Evolutionary conservation across 1,140 invertebrate species (phyloP).

Genomic region (Atopsyche davidsoni): DNA sequence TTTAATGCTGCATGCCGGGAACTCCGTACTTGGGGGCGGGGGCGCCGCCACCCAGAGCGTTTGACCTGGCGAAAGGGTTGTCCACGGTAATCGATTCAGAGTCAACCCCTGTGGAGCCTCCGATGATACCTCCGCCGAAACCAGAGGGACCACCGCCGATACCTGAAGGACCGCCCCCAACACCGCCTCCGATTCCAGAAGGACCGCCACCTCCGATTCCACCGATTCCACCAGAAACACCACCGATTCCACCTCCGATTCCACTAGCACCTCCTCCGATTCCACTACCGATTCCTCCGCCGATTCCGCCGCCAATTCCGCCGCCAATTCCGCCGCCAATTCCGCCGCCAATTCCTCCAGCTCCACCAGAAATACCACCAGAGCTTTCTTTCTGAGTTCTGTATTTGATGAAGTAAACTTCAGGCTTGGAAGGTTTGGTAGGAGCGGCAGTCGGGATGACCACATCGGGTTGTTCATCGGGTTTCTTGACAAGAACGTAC

Average conservation of each 20-base stretch:
- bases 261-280: conserved; percentile 5
- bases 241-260: not conserved
- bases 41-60: not conserved
- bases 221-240: conserved; percentile 1
- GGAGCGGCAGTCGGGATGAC: conserved; percentile 59
- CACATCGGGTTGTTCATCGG: conserved; percentile 63
- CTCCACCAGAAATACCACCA: conserved; percentile 30
- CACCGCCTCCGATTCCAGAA: not conserved
- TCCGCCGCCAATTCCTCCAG: conserved; percentile 21
- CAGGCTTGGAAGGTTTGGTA: conserved; percentile 62
- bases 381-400: conserved; percentile 45
- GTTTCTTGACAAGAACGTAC: conserved; percentile 72
- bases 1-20: conserved; percentile 10
- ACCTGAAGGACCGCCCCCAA: not conserved
- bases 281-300: conserved; percentile 14
- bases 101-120: not conserved
- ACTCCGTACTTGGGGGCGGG: conserved; percentile 22
- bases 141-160: not conserved
- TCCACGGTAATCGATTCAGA: not conserved
- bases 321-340: not conserved
- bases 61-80: conserved; percentile 6
- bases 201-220: conserved; percentile 10
- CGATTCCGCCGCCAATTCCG: not conserved
- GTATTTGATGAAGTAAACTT: conserved; percentile 64
- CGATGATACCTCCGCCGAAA: not conserved